These are phyloP conservation scores for Melozone crissalis DNA, from an alignment of 2,113 vertebrate species.

Conservation along the genomic window DNA sequence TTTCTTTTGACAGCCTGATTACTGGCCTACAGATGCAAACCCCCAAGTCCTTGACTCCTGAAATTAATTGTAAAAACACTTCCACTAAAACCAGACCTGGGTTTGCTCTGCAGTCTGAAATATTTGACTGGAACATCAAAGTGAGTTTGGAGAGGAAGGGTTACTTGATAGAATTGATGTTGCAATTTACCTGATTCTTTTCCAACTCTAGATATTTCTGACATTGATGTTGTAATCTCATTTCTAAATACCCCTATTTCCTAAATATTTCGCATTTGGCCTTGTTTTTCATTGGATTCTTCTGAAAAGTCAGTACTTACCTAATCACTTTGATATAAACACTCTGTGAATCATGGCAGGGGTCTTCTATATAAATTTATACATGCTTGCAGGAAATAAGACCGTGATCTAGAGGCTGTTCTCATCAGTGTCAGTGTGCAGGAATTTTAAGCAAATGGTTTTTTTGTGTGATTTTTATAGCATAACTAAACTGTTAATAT, in stretches of 20 bases:
- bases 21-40: neutral
- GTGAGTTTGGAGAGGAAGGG: neutral
- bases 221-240: constrained; percentile 19
- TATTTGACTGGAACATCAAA: neutral
- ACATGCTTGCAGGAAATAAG: neutral
- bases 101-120: neutral
- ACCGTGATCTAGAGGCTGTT: neutral
- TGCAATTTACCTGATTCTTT: neutral
- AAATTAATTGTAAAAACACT: neutral
- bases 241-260: neutral
- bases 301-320: neutral
- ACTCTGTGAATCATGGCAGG: neutral
- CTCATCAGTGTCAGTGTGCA: neutral
- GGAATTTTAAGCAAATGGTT: neutral
- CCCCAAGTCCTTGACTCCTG: neutral
- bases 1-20: neutral
- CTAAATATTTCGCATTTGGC: constrained; percentile 7
- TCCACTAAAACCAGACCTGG: neutral
- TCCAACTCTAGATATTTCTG: constrained; percentile 1
- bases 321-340: neutral
- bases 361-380: neutral
- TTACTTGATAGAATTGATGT: neutral
- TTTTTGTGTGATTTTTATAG: neutral
- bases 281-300: neutral
- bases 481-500: neutral